These are phyloP conservation scores for Elaphurus davidianus DNA, from an alignment of 2,113 vertebrate species.

Conservation along the genomic window DNA sequence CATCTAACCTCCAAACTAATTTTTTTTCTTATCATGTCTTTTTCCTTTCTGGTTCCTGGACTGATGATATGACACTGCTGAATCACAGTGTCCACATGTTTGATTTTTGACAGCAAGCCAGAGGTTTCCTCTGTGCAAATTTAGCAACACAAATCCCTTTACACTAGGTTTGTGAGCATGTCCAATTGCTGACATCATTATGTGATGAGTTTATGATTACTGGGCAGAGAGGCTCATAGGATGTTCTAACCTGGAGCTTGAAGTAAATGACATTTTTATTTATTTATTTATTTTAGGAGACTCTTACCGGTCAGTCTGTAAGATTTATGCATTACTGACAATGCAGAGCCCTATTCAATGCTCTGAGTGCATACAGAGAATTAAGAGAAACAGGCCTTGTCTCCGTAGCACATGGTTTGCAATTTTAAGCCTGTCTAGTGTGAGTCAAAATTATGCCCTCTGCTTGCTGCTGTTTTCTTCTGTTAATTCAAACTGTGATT, in stretches of 20 bases:
- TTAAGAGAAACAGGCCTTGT: neutral
- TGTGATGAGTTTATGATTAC: conserved; percentile 43
- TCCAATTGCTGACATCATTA: neutral
- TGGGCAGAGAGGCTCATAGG: conserved; percentile 11
- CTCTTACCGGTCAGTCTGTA: neutral
- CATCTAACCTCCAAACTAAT: neutral
- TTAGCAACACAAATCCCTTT: neutral
- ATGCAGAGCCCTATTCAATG: neutral
- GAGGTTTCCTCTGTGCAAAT: conserved; percentile 31
- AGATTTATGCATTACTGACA: conserved; percentile 7
- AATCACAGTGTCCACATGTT: neutral
- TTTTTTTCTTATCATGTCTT: neutral
- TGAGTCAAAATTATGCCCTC: conserved; percentile 44
- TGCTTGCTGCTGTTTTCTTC: conserved; percentile 50
- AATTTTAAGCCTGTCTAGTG: neutral
- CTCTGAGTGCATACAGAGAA: neutral
- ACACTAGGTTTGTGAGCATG: neutral
- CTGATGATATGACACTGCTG: neutral
- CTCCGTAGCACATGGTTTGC: neutral
- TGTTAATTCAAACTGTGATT: conserved; percentile 68
- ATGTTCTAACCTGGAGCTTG: neutral
- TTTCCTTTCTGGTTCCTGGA: neutral
- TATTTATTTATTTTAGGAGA: conserved; percentile 34
- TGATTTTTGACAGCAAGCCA: neutral
- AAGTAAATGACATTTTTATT: conserved; percentile 50